phyloP scores from a whole-genome alignment of 2,797 vertebrate genomes.

The Hirundo rustica region DNA sequence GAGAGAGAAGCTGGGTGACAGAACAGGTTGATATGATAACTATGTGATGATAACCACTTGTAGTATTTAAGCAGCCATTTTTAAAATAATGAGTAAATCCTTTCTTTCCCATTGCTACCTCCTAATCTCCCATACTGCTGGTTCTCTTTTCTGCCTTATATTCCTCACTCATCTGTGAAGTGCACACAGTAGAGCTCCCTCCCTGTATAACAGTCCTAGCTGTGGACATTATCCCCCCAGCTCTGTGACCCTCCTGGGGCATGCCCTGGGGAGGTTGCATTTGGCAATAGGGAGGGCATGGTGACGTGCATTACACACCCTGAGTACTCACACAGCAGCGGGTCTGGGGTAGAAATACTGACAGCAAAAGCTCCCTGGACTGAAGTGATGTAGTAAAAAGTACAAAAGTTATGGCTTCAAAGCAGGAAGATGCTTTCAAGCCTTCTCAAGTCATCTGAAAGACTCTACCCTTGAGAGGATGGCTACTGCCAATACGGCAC shows the following conservation, averaged over 20 bases:
- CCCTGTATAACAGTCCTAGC: not conserved
- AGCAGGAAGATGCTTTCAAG: not conserved
- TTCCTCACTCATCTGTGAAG: not conserved
- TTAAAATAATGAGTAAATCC: not conserved
- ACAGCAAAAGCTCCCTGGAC: not conserved
- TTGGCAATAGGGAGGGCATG: accelerated
- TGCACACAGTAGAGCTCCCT: not conserved
- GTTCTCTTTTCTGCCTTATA: not conserved
- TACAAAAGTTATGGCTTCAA: not conserved
- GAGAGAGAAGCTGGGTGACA: not conserved
- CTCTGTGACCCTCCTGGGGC: accelerated
- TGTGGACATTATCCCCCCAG: not conserved
- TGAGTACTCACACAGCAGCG: accelerated
- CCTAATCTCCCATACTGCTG: not conserved
- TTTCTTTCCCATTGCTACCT: accelerated
- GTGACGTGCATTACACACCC: not conserved
- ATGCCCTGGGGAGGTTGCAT: accelerated
- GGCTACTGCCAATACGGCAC: accelerated
- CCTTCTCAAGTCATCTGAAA: not conserved
- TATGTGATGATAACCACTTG: not conserved
- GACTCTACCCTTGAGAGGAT: not conserved
- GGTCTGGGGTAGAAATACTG: not conserved
- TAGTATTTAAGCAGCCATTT: not conserved
- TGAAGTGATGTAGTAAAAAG: not conserved
- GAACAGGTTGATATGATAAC: not conserved